Evolutionary conservation across 2,113 vertebrate genomes (phyloP).

Genomic region (Anthoscopus minutus): DNA sequence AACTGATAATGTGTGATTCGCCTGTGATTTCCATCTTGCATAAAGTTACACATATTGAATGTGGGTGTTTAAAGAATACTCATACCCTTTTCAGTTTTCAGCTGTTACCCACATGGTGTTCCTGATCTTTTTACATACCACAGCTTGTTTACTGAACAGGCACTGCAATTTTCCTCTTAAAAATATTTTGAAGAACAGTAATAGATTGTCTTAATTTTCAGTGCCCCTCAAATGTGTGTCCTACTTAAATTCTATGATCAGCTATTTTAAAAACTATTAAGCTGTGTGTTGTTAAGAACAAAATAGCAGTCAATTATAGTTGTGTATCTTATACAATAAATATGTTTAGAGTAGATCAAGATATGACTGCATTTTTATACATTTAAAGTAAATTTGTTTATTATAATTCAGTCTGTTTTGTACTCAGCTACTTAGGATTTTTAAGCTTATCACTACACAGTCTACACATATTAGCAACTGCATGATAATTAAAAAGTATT

Average conservation of each 20-base stretch:
- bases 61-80: slow-evolving; percentile 27
- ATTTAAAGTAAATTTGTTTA: background rate
- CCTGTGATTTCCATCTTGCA: background rate
- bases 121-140: background rate
- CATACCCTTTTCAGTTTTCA: slow-evolving; percentile 9
- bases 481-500: background rate
- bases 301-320: background rate
- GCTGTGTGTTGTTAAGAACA: background rate
- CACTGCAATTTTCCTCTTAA: background rate
- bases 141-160: background rate
- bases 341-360: background rate
- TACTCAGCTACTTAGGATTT: background rate
- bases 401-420: background rate
- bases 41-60: background rate
- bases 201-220: background rate
- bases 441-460: background rate
- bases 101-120: background rate
- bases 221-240: background rate
- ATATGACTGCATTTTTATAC: background rate
- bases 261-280: background rate
- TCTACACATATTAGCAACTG: background rate
- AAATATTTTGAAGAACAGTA: background rate
- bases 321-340: background rate
- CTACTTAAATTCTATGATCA: background rate
- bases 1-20: background rate